Percentiles rank a stretch among this genome's conserved stretches.
These are phyloP conservation scores for Catonia carolina DNA, from an alignment of 2,888 invertebrate species.

Conservation along the genomic window DNA sequence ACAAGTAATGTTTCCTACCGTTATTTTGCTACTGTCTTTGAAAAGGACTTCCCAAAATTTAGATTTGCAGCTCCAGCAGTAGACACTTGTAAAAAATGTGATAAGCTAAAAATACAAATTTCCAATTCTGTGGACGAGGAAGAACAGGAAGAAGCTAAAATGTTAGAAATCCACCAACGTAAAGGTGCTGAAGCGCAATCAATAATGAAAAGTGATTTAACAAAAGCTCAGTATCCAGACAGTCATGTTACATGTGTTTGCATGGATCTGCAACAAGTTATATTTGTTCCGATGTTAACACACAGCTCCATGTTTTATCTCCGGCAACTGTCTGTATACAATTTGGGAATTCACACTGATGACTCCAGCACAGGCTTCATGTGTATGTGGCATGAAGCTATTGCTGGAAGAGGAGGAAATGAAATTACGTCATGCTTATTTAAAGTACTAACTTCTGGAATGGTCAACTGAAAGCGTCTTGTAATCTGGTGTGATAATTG, in stretches of 20 bases:
- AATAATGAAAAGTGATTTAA: constrained; percentile 23
- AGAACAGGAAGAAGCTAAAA: constrained; percentile 2
- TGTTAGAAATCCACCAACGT: constrained; percentile 24
- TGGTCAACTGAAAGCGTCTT: constrained; percentile 21
- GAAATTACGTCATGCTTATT: constrained; percentile 31
- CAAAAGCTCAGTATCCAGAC: constrained; percentile 30
- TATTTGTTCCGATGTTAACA: constrained; percentile 36
- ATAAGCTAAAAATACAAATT: constrained; percentile 12
- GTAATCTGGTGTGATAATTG: constrained; percentile 30
- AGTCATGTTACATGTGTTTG: constrained; percentile 28
- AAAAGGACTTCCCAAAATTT: constrained; percentile 14
- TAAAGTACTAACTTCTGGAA: constrained; percentile 18
- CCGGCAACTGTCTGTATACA: constrained; percentile 34
- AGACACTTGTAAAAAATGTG: constrained; percentile 25
- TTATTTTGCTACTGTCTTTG: constrained; percentile 8
- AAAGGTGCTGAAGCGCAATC: constrained; percentile 24
- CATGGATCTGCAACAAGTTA: constrained; percentile 37
- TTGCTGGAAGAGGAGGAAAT: constrained; percentile 33
- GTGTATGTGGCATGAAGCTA: constrained; percentile 33
- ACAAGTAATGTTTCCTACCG: constrained; percentile 2
- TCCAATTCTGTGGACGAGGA: not conserved
- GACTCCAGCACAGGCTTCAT: constrained; percentile 31
- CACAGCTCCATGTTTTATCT: constrained; percentile 37
- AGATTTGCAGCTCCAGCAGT: constrained; percentile 15
- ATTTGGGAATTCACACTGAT: constrained; percentile 32